Percentiles rank a stretch among this genome's conserved stretches.
These are phyloP conservation scores for Gadus chalcogrammus DNA, from an alignment of 2,113 vertebrate species.

Conservation along the genomic window DNA sequence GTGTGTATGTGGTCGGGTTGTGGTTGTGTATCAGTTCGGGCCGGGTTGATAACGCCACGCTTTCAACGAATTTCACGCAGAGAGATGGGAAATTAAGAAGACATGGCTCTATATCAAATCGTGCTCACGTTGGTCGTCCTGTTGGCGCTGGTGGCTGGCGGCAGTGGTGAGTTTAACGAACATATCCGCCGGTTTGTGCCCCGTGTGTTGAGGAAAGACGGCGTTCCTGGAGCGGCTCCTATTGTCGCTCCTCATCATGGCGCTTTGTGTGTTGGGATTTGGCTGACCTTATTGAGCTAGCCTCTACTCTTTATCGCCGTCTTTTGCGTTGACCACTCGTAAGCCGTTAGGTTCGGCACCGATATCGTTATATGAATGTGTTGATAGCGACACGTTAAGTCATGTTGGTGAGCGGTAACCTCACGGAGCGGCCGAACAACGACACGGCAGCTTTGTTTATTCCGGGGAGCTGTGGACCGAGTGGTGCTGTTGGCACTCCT, in stretches of 20 bases:
- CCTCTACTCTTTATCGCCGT: slow-evolving; percentile 29
- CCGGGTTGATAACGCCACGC: slow-evolving; percentile 60
- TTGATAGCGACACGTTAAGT: not conserved
- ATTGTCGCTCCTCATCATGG: slow-evolving; percentile 72
- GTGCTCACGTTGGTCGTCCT: slow-evolving; percentile 60
- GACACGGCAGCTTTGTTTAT: slow-evolving; percentile 49
- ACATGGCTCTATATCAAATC: slow-evolving; percentile 67
- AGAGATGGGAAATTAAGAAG: slow-evolving; percentile 73
- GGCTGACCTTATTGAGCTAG: slow-evolving; percentile 46
- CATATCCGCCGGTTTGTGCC: slow-evolving; percentile 58
- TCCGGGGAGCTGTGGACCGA: slow-evolving; percentile 17
- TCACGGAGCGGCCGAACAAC: slow-evolving; percentile 41
- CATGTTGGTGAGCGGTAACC: slow-evolving; percentile 6
- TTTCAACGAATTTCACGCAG: slow-evolving; percentile 59
- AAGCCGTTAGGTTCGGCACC: not conserved
- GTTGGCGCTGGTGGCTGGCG: slow-evolving; percentile 54
- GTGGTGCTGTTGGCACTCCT: slow-evolving; percentile 30
- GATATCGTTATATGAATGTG: not conserved
- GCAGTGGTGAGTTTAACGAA: slow-evolving; percentile 64
- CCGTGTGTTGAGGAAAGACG: slow-evolving; percentile 44
- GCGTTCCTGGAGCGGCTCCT: slow-evolving; percentile 53
- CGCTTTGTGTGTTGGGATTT: slow-evolving; percentile 56
- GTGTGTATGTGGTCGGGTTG: slow-evolving; percentile 51
- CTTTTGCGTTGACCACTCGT: not conserved
- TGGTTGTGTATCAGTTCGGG: slow-evolving; percentile 64